A percentile compares a stretch with the other conserved stretches of the same genome.
phyloP scores from a whole-genome alignment of 2,888 invertebrate genomes.

The Drosophila koepferae region DNA sequence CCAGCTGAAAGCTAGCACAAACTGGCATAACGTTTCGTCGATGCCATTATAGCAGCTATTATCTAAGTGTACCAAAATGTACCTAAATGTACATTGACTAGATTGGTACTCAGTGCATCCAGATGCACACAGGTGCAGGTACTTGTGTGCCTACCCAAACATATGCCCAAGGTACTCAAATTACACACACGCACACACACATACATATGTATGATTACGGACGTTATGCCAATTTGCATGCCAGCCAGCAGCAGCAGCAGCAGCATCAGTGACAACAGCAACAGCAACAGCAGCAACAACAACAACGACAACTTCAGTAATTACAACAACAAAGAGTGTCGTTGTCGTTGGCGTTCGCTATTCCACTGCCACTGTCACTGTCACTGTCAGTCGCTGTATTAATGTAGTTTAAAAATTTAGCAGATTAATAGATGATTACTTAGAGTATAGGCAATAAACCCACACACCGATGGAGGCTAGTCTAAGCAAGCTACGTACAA shows the following conservation, averaged over 20 bases:
- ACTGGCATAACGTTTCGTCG: constrained; percentile 54
- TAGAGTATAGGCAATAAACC: constrained; percentile 46
- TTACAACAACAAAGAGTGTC: constrained; percentile 5
- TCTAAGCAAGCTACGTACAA: constrained; percentile 9
- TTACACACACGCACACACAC: not conserved
- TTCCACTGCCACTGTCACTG: not conserved
- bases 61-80: not conserved
- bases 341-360: not conserved
- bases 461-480: constrained; percentile 42
- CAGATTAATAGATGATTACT: constrained; percentile 59
- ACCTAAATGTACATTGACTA: constrained; percentile 1
- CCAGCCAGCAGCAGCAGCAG: constrained; percentile 31
- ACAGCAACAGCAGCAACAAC: constrained; percentile 13
- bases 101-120: not conserved
- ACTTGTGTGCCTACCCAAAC: not conserved
- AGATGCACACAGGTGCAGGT: not conserved
- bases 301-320: constrained; percentile 3
- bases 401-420: constrained; percentile 51
- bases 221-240: constrained; percentile 67
- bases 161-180: not conserved
- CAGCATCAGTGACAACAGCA: constrained; percentile 17
- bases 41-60: constrained; percentile 7
- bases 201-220: constrained; percentile 15
- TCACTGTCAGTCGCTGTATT: constrained; percentile 32
- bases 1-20: constrained; percentile 39